Conservation (phyloP, 2,888 invertebrate species). For the Nomada hirtipes region DNA sequence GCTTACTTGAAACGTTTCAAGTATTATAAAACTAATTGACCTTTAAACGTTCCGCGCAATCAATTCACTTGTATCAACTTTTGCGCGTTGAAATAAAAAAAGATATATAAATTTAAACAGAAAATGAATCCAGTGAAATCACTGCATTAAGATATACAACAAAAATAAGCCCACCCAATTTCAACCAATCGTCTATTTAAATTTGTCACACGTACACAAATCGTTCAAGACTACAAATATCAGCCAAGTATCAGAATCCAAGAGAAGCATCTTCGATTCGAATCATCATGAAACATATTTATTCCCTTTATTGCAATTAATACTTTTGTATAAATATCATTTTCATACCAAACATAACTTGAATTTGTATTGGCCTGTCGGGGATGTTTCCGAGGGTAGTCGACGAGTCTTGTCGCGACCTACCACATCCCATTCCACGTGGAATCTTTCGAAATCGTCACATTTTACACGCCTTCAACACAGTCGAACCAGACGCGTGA, state of each 20-base stretch:
- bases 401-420: conserved; percentile 69
- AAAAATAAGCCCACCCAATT: not conserved
- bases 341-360: conserved; percentile 78
- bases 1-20: not conserved
- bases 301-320: not conserved
- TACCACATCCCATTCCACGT: conserved; percentile 81
- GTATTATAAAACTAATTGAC: not conserved
- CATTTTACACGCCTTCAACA: conserved; percentile 45
- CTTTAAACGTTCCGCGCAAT: not conserved
- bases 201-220: not conserved
- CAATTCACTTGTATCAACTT: not conserved
- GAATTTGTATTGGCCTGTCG: conserved; percentile 72
- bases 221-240: not conserved
- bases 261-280: not conserved
- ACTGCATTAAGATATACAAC: not conserved
- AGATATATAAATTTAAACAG: not conserved
- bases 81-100: not conserved
- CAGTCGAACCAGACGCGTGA: conserved; percentile 5
- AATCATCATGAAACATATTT: not conserved
- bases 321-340: not conserved
- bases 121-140: not conserved
- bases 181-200: not conserved
- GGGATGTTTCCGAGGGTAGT: conserved; percentile 58
- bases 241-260: not conserved
- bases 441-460: conserved; percentile 44